These are phyloP conservation scores for Eupristina koningsbergeri DNA, from an alignment of 1,140 invertebrate species.

Conservation along the genomic window DNA sequence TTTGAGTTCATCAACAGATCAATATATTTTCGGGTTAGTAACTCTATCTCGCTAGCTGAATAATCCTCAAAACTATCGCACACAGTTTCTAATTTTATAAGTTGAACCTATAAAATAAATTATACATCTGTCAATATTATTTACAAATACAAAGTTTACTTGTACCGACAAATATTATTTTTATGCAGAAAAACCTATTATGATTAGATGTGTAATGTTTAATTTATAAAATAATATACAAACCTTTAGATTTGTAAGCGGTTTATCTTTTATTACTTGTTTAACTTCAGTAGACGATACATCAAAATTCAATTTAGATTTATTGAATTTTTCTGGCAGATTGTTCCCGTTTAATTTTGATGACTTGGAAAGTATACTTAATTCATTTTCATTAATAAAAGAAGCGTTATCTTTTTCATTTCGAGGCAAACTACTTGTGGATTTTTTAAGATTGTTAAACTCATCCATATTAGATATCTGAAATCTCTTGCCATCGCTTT, in stretches of 20 bases:
- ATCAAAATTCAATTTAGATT: background rate
- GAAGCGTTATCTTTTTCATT: background rate
- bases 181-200: background rate
- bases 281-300: background rate
- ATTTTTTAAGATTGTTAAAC: background rate
- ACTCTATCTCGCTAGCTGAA: constrained; percentile 52
- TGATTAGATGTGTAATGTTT: background rate
- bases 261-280: background rate
- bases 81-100: constrained; percentile 55
- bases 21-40: constrained; percentile 46
- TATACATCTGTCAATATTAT: background rate
- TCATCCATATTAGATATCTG: background rate
- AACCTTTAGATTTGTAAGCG: constrained; percentile 22
- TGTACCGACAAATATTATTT: background rate
- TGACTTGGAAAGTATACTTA: background rate
- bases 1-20: constrained; percentile 48
- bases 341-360: background rate
- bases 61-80: constrained; percentile 32
- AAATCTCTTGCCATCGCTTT: background rate
- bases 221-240: background rate
- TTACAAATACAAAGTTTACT: background rate
- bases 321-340: background rate
- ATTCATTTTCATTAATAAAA: background rate
- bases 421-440: background rate
- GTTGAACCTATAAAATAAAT: constrained; percentile 31